Evolutionary conservation across 1,140 invertebrate genomes (phyloP), one percentile per base, ranked within the genome.

Genomic region (Ridgeia piscesae): DNA sequence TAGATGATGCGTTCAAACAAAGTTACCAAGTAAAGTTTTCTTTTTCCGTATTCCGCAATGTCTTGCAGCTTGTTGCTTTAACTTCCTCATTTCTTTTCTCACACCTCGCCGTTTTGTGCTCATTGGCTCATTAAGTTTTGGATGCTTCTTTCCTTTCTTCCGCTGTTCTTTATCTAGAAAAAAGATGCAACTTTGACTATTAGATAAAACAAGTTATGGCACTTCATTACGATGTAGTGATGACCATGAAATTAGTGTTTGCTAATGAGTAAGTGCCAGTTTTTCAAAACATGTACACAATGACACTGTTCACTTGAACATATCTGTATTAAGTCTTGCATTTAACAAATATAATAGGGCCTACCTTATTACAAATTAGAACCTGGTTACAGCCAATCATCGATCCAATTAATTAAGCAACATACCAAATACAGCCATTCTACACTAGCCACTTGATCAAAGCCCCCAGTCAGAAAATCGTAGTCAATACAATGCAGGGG

Each of bases 61-160:
- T 90, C 89, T 90, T n/a, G 33, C 89, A 27, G 89, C 89, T 90
- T 34, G 34, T 33, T 34, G 33, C 89, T 90, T 90, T 4, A 90
- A 42, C 89, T 42, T 90, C 89, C 89, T 90, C 89, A 90, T 34
- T 90, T 90, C 34, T 33, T 90, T 90, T 90, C n/a, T 90, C 89
- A 90, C 31, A 27, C 89, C 89, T 34, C 17, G 17, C 34, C 89
- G 9, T 14, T 90, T 90, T 90, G 89, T 90, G 89, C 17, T 31
- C 17, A 90, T 27, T 27, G 21, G 17, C n/a, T 90, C 17, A 27
- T 17, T n/a, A 42, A 42, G 17, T 21, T 90, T 42, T 90, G 89
- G 27, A 77, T 21, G 2, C 27, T 77, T 1, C 58, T 77, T 77
- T 77, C 27, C 17, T 77, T 77, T 77, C 58, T 77, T 77, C 58